Percentiles rank a stretch among this genome's conserved stretches.
phyloP scores from a whole-genome alignment of 2,888 invertebrate genomes.

The Agrochola macilenta region DNA sequence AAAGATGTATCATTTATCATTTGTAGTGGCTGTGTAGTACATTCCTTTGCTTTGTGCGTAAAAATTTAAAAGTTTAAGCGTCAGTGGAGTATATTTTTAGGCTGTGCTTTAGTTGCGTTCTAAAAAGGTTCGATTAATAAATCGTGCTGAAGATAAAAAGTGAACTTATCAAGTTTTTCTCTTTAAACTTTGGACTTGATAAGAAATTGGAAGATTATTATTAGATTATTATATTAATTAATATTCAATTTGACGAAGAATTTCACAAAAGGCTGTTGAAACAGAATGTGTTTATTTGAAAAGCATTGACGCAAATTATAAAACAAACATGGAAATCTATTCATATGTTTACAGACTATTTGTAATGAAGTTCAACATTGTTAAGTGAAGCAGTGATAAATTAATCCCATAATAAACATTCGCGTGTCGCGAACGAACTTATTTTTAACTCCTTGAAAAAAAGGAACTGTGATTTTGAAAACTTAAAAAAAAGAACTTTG shows the following conservation, averaged over 20 bases:
- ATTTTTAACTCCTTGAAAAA: slow-evolving; percentile 4
- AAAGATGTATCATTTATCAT: slow-evolving; percentile 38
- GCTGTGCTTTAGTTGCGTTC: not conserved
- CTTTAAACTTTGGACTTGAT: slow-evolving; percentile 8
- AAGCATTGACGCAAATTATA: slow-evolving; percentile 45
- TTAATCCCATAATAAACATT: slow-evolving; percentile 19
- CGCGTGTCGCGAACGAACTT: slow-evolving; percentile 24
- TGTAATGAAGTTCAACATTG: slow-evolving; percentile 78
- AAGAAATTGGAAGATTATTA: not conserved
- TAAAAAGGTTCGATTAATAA: slow-evolving; percentile 16
- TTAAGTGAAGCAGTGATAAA: slow-evolving; percentile 68
- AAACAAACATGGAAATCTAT: slow-evolving; percentile 84
- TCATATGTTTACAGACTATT: slow-evolving; percentile 87
- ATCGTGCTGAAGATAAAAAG: slow-evolving; percentile 19
- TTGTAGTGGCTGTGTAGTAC: slow-evolving; percentile 29
- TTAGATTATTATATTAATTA: too few species aligned
- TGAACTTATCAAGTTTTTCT: slow-evolving; percentile 2
- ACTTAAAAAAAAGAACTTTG: slow-evolving; percentile 23
- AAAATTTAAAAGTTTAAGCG: slow-evolving; percentile 6
- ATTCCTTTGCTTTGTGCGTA: slow-evolving; percentile 27
- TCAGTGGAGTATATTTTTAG: slow-evolving; percentile 28
- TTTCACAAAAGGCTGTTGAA: slow-evolving; percentile 18
- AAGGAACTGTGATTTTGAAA: slow-evolving; percentile 25
- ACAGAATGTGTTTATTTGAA: slow-evolving; percentile 49
- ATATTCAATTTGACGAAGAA: slow-evolving; percentile 9